Percentiles rank a stretch among this genome's conserved stretches.
Evolutionary conservation across 2,113 vertebrate species (phyloP).

Genomic region (Casuarius casuarius): DNA sequence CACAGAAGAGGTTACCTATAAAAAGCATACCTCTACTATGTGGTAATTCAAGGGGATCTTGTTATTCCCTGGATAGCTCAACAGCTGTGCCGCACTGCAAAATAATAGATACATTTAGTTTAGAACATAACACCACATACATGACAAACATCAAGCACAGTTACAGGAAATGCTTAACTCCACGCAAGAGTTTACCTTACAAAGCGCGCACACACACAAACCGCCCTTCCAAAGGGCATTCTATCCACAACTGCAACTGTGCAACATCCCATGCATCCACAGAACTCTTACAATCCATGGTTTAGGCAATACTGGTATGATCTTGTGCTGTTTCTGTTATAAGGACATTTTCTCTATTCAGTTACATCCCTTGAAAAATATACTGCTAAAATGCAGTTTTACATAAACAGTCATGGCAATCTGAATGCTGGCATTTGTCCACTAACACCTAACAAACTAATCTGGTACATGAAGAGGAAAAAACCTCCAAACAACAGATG

Average conservation of each 20-base stretch:
- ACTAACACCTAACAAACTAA: not conserved
- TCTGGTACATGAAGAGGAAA: not conserved
- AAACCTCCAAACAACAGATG: not conserved
- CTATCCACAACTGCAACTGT: too few relatives aligned
- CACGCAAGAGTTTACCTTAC: not conserved
- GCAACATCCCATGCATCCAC: not conserved
- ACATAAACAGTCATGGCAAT: fast-evolving
- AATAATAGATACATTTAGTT: not conserved
- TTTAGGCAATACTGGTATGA: too few relatives aligned
- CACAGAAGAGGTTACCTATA: not conserved
- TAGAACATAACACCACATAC: not conserved
- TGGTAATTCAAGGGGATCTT: conserved; percentile 99
- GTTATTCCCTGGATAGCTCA: conserved; percentile 97
- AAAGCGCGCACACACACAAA: not conserved
- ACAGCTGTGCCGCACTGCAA: conserved; percentile 91
- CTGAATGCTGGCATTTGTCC: not conserved
- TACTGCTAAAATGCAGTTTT: not conserved
- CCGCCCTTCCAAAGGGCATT: not conserved
- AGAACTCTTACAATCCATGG: not conserved
- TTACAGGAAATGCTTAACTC: not conserved
- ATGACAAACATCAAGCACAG: not conserved
- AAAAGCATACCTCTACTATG: conserved; percentile 91
- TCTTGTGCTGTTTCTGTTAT: too few relatives aligned
- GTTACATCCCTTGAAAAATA: not conserved
- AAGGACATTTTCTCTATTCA: not conserved